Percentiles rank a stretch among this genome's conserved stretches.
Evolutionary conservation across 1,140 invertebrate genomes (phyloP).

Genomic region (Drosophila rufa): DNA sequence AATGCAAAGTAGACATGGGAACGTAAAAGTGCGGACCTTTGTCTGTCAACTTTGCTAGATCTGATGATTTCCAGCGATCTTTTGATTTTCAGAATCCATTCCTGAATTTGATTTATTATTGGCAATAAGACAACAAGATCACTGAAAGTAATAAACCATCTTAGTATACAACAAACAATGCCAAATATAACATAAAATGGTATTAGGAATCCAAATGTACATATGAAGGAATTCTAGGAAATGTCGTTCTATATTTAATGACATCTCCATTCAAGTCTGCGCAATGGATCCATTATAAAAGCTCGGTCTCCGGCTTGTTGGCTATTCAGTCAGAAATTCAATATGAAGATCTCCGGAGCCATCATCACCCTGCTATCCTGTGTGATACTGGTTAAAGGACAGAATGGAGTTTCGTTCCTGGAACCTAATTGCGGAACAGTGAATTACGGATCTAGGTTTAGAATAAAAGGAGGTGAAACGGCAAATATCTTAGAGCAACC

Average conservation of each 20-base stretch:
- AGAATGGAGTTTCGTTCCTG: background rate
- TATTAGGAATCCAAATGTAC: too few relatives aligned
- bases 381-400: background rate
- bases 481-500: conserved; percentile 7
- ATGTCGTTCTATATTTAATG: too few relatives aligned
- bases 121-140: too few relatives aligned
- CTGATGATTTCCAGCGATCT: too few relatives aligned
- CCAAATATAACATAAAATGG: too few relatives aligned
- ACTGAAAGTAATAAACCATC: too few relatives aligned
- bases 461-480: background rate
- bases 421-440: background rate
- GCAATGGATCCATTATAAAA: background rate
- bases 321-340: background rate
- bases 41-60: too few relatives aligned
- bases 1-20: too few relatives aligned
- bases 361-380: background rate
- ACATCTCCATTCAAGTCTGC: background rate
- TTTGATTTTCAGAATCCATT: too few relatives aligned
- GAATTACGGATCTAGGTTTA: background rate
- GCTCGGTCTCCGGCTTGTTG: background rate
- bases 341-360: background rate
- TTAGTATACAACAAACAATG: too few relatives aligned
- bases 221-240: too few relatives aligned
- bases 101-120: background rate
- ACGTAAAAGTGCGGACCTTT: too few relatives aligned